phyloP scores from a whole-genome alignment of 2,888 invertebrate genomes.

The Itoplectis maculator region DNA sequence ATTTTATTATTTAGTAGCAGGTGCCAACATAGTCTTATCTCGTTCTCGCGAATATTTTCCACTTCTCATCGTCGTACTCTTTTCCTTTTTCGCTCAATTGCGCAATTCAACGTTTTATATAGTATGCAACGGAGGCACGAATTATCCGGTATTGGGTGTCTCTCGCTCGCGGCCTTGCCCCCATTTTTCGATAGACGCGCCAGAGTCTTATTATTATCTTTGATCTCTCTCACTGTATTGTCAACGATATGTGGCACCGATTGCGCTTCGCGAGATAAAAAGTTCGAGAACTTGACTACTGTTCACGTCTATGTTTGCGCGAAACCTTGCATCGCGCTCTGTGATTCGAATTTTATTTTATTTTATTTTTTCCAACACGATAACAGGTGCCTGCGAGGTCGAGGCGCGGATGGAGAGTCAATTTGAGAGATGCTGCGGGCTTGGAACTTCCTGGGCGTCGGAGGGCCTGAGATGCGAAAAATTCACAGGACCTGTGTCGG shows the following conservation, averaged over 20 bases:
- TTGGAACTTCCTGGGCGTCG: constrained; percentile 85
- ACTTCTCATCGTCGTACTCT: not conserved
- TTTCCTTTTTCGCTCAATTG: not conserved
- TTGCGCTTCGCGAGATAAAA: constrained; percentile 44
- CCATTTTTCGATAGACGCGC: constrained; percentile 49
- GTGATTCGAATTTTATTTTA: not conserved
- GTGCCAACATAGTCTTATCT: not conserved
- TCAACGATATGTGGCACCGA: constrained; percentile 39
- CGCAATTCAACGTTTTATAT: constrained; percentile 19
- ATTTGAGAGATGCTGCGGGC: constrained; percentile 85
- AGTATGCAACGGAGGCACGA: constrained; percentile 1
- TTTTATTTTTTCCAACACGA: not conserved
- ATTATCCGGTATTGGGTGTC: constrained; percentile 11
- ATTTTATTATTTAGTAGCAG: constrained; percentile 15
- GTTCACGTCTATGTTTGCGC: not conserved
- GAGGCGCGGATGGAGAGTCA: constrained; percentile 74
- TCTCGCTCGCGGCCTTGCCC: constrained; percentile 55
- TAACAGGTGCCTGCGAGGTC: constrained; percentile 51
- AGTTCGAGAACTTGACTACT: not conserved
- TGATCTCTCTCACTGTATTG: constrained; percentile 49
- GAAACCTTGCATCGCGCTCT: not conserved
- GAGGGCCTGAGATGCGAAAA: constrained; percentile 85
- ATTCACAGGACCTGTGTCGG: constrained; percentile 85
- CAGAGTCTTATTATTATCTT: constrained; percentile 41
- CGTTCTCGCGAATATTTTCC: not conserved